Evolutionary conservation across 2,888 invertebrate species (phyloP).

Genomic region (Sminthurides aquaticus): DNA sequence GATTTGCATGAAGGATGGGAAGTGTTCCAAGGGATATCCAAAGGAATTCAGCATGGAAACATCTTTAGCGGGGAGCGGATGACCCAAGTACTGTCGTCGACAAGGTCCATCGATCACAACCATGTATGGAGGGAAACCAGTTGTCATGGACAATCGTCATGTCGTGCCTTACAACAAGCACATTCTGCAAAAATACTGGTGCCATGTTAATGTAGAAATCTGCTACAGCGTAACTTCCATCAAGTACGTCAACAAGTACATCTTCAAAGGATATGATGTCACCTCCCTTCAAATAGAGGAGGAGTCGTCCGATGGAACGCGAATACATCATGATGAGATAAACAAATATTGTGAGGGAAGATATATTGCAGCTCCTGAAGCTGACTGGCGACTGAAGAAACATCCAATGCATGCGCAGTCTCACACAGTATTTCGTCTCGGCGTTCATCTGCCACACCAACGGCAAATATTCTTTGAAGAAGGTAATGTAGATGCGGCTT

Average conservation of each 20-base stretch:
- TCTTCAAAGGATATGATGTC: neutral
- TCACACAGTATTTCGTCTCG: too few species aligned
- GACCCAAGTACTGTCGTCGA: conserved; percentile 45
- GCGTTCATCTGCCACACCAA: too few species aligned
- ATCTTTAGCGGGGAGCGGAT: conserved; percentile 44
- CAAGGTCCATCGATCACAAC: neutral
- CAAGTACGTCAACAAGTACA: neutral
- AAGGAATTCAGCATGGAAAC: conserved; percentile 43
- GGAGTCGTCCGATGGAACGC: too few species aligned
- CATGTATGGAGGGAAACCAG: neutral
- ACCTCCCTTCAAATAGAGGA: too few species aligned
- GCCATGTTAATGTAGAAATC: conserved; percentile 2
- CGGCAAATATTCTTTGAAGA: too few species aligned
- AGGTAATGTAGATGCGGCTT: too few species aligned
- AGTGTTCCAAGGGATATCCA: conserved; percentile 45
- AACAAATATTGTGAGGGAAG: too few species aligned
- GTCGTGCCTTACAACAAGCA: neutral
- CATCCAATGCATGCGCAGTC: too few species aligned
- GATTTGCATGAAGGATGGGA: conserved; percentile 40
- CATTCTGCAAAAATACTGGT: neutral
- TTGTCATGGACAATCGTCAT: conserved; percentile 3
- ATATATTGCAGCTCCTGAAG: too few species aligned
- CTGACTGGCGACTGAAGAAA: too few species aligned
- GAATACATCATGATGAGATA: too few species aligned
- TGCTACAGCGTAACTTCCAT: neutral